Base-by-base conservation (phyloP, 1,140 invertebrate species). In the Bombus terrestris region DNA sequence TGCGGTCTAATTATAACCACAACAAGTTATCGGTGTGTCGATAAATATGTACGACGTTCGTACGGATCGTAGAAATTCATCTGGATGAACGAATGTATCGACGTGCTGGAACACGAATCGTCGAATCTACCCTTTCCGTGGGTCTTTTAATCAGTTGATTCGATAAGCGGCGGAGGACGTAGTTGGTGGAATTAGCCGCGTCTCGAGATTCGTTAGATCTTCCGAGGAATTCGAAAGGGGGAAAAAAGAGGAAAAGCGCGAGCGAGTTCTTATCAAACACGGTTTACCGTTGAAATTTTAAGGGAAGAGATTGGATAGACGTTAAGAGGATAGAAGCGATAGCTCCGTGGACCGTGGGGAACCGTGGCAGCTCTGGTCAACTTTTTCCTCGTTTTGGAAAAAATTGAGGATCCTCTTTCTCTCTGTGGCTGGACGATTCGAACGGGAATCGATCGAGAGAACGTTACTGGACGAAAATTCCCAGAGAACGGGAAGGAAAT, bases 271-370 rank as follows among this genome's bases (percentile, higher is more conserved):
- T 59, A 32, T 37, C 47, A 71, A 84, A 59, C 75, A 78, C 64
- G 62, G 74, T 83, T 83, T 71, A 71, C 53, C 73, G 25, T 37
- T 39, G 43, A 62, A 47, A 68, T 84, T 69, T 79, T 47, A 59
- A 32, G 66, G 75, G 32, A 62, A 79, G 57, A 84, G 66, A 84
- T 84, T 84, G 82, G 82, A 84, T 71, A 76, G 82, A 57, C 82
- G 75, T 84, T 84, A 79, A 84, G 76, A 79, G 82, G 64, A 84
- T 79, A 66, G 74, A 57, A 57, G 37, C 73, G 64, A 83, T 69
- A 69, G 82, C 64, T 78, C 59, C 43, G n/a, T 57, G 74, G 81
- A 53, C 43, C 74, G 81, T n/a, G n/a, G 43, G 81, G 73, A 83
- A 66, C 43, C 81, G 15, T 68, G 13, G 35, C 37, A 10, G 15